These are phyloP conservation scores for Drosophila triauraria DNA, from an alignment of 1,140 invertebrate genomes.

Conservation along the genomic window DNA sequence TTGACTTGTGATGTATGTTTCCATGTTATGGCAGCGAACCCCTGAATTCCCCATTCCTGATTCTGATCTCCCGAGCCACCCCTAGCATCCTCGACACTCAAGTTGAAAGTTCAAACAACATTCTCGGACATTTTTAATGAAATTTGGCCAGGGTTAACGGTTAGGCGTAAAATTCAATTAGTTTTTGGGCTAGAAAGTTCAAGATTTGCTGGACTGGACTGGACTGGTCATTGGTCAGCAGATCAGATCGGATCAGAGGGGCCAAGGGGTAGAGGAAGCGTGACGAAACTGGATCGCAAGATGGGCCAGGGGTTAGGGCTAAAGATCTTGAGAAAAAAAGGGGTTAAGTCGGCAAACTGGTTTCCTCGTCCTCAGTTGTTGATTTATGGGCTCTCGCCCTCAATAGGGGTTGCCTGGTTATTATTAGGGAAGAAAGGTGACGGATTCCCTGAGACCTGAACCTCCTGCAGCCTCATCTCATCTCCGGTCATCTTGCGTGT, in stretches of 20 bases:
- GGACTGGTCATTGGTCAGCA: constrained; percentile 57
- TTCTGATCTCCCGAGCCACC: constrained; percentile 21
- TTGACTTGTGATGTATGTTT: constrained; percentile 1
- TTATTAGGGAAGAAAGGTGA: constrained; percentile 20
- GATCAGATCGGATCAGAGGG: constrained; percentile 1
- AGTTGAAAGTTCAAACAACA: constrained; percentile 60
- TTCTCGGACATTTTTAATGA: constrained; percentile 70
- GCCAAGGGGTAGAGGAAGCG: constrained; percentile 23
- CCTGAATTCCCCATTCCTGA: neutral
- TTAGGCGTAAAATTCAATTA: constrained; percentile 67
- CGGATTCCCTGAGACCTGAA: constrained; percentile 8
- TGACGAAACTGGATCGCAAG: constrained; percentile 21
- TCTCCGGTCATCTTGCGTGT: constrained; percentile 53
- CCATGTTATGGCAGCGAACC: constrained; percentile 7
- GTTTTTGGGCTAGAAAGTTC: constrained; percentile 72
- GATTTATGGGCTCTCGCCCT: constrained; percentile 60
- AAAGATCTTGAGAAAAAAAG: constrained; percentile 14
- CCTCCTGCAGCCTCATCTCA: constrained; percentile 22
- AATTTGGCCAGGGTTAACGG: constrained; percentile 34
- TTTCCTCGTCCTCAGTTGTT: constrained; percentile 49
- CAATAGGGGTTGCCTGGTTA: constrained; percentile 10
- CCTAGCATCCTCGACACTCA: constrained; percentile 17
- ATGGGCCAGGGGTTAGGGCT: neutral
- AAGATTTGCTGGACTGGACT: constrained; percentile 42
- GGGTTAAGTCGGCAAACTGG: constrained; percentile 68